Conservation (phyloP, 2,888 invertebrate genomes). For the Bhutanitis thaidina region DNA sequence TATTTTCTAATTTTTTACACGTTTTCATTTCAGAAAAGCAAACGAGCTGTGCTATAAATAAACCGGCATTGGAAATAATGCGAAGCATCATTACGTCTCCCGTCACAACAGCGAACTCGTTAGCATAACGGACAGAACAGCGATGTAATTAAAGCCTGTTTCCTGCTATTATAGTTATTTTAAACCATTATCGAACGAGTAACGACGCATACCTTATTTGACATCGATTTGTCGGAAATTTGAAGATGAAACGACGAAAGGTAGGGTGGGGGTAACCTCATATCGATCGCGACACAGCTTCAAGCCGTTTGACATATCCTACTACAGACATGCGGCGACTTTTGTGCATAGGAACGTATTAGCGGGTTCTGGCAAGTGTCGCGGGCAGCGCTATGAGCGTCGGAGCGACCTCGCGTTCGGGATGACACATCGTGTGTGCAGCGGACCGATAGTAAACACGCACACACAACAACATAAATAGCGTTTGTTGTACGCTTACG, state of each 20-base stretch:
- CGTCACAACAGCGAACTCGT: not conserved
- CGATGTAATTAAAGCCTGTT: not conserved
- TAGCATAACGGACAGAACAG: not conserved
- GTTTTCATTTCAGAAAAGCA: not conserved
- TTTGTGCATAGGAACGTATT: no score
- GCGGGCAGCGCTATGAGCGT: not conserved
- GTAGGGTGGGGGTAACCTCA: no score
- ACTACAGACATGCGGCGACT: no score
- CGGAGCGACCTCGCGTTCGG: conserved; percentile 24
- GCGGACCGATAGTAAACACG: conserved; percentile 66
- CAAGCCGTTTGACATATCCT: no score
- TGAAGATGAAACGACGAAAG: no score
- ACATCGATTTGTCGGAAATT: no score
- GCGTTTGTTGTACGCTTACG: conserved; percentile 69
- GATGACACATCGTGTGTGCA: conserved; percentile 71
- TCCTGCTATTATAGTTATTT: not conserved
- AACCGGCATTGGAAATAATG: not conserved
- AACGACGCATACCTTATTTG: not conserved
- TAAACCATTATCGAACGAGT: not conserved
- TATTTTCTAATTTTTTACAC: no score
- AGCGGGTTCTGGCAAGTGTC: no score
- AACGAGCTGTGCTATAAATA: not conserved
- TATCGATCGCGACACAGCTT: no score
- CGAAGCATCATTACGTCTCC: not conserved
- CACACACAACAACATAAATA: conserved; percentile 68